A percentile compares a stretch with the other conserved stretches of the same genome.
phyloP scores from a whole-genome alignment of 1,140 invertebrate species.

The Caenorhabditis inopinata region DNA sequence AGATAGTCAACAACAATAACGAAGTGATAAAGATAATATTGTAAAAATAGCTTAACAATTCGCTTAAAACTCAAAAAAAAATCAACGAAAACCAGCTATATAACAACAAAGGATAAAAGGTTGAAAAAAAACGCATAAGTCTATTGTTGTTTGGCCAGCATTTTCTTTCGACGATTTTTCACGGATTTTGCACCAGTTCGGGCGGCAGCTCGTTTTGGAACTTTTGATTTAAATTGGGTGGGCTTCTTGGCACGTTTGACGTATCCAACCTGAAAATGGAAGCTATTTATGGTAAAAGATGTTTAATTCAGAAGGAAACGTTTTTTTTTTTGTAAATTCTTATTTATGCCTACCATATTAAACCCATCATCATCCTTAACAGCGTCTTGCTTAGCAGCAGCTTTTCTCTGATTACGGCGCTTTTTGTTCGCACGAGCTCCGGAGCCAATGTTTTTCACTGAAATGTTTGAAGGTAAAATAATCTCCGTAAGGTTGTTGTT shows the following conservation, averaged over 20 bases:
- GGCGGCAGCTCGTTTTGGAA: slow-evolving; percentile 32
- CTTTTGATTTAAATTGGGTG: slow-evolving; percentile 36
- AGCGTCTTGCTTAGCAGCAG: slow-evolving; percentile 2
- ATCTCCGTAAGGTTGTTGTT: too few species aligned
- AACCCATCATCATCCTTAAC: slow-evolving; percentile 36
- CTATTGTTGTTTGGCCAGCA: slow-evolving; percentile 36
- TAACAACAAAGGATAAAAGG: too few species aligned
- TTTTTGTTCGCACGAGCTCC: slow-evolving; percentile 31
- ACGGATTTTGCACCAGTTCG: slow-evolving; percentile 29
- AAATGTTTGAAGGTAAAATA: not conserved
- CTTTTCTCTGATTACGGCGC: slow-evolving; percentile 31
- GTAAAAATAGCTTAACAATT: too few species aligned
- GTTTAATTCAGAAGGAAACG: not conserved
- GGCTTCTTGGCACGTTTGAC: slow-evolving; percentile 20
- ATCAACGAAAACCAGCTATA: too few species aligned
- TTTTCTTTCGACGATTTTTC: slow-evolving; percentile 43
- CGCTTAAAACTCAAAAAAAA: too few species aligned
- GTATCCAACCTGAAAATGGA: slow-evolving; percentile 20
- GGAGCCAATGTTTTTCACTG: not conserved
- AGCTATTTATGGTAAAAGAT: not conserved
- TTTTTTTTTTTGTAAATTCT: not conserved
- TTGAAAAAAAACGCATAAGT: not conserved
- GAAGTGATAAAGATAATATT: too few species aligned
- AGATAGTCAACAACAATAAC: too few species aligned
- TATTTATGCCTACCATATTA: slow-evolving; percentile 8